Evolutionary conservation across 2,113 vertebrate species (phyloP).

Genomic region (Oryzias celebensis): DNA sequence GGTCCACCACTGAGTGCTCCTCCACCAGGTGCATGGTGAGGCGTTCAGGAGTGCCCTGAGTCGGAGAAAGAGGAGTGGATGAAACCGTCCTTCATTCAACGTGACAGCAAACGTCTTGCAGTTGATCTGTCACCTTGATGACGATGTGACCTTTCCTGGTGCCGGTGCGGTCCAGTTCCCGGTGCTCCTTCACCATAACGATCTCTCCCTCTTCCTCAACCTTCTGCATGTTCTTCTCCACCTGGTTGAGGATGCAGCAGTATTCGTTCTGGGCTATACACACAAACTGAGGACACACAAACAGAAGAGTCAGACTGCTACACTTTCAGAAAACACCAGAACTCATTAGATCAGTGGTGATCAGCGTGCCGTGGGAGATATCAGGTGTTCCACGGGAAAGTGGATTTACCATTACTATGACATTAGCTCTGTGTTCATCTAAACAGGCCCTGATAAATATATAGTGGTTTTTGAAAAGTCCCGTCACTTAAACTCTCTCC

Average conservation of each 20-base stretch:
- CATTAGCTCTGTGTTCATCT: no score
- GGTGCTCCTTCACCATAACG: slow-evolving; percentile 98
- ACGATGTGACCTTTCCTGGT: slow-evolving; percentile 99
- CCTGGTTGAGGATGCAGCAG: slow-evolving; percentile 98
- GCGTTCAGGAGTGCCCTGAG: slow-evolving; percentile 92
- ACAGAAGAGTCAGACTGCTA: neutral
- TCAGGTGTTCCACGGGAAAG: no score
- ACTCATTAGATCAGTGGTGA: no score
- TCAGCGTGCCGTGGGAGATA: no score
- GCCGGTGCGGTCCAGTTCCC: slow-evolving; percentile 95
- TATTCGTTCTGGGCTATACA: slow-evolving; percentile 99
- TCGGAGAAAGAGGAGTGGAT: neutral
- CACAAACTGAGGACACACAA: slow-evolving; percentile 84
- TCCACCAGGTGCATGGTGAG: slow-evolving; percentile 98
- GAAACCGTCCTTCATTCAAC: neutral
- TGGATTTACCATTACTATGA: no score
- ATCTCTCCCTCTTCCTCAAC: slow-evolving; percentile 99
- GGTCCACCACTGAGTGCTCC: slow-evolving; percentile 97
- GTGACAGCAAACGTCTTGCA: neutral
- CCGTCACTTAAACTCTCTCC: no score
- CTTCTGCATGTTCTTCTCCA: slow-evolving; percentile 99
- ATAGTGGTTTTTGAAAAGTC: no score
- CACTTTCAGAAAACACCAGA: no score
- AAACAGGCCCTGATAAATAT: no score
- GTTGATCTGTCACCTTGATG: slow-evolving; percentile 85